Evolutionary conservation across 2,113 vertebrate genomes (phyloP).

Genomic region (Ancistrus triradiatus): DNA sequence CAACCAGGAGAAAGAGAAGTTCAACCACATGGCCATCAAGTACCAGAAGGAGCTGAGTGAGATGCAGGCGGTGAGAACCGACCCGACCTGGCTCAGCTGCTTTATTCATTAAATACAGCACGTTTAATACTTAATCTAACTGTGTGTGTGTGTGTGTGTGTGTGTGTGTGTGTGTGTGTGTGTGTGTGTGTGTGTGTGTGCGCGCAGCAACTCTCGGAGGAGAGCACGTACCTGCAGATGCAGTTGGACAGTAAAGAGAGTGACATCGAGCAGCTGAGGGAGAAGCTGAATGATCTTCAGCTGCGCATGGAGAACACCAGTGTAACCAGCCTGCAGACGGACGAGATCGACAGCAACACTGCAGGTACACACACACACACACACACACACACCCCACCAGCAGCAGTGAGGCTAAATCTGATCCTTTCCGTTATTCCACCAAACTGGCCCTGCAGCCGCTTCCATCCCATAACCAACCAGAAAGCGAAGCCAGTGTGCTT

Average conservation of each 20-base stretch:
- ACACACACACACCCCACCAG: not conserved
- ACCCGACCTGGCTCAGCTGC: not conserved
- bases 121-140: not conserved
- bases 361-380: constrained; percentile 78
- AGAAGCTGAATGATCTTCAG: constrained; percentile 87
- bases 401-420: too few relatives aligned
- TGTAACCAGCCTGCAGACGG: constrained; percentile 85
- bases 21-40: constrained; percentile 94
- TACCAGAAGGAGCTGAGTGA: constrained; percentile 91
- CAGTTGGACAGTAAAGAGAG: constrained; percentile 98
- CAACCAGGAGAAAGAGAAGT: constrained; percentile 98
- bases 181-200: constrained; percentile 21
- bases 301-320: constrained; percentile 91
- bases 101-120: not conserved
- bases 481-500: too few relatives aligned
- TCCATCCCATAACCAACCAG: too few relatives aligned
- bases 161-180: not conserved
- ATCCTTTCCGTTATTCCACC: too few relatives aligned
- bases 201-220: constrained; percentile 89
- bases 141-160: not conserved
- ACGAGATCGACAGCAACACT: constrained; percentile 87
- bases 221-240: constrained; percentile 91
- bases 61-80: constrained; percentile 87
- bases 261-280: constrained; percentile 90
- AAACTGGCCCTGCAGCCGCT: too few relatives aligned